Conservation (phyloP, 2,888 invertebrate species). For the Campoletis raptor region DNA sequence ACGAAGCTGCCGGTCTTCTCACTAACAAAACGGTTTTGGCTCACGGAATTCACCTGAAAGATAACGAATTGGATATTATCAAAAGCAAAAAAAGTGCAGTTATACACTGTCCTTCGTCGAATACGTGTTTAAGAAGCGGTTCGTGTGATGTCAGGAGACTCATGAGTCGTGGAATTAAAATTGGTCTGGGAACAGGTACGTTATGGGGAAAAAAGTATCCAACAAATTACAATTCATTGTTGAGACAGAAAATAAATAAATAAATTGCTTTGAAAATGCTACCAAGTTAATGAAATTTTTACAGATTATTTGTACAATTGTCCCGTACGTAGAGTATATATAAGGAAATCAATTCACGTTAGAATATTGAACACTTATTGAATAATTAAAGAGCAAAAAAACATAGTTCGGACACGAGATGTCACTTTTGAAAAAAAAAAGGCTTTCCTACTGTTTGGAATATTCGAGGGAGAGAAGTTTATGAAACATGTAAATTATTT, state of each 20-base stretch:
- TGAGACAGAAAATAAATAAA: neutral
- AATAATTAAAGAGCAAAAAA: too few species aligned
- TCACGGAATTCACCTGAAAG: conserved; percentile 92
- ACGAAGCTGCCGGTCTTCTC: conserved; percentile 90
- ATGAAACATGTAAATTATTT: neutral
- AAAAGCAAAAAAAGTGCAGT: conserved; percentile 88
- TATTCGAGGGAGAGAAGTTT: neutral
- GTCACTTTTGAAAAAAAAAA: neutral
- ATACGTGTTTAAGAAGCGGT: conserved; percentile 92
- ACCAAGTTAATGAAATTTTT: neutral
- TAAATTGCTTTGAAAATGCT: neutral
- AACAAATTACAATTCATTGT: neutral
- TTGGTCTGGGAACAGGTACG: conserved; percentile 94
- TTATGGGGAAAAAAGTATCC: neutral
- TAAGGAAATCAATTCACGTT: too few species aligned
- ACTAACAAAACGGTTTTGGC: conserved; percentile 93
- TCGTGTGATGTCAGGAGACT: conserved; percentile 91
- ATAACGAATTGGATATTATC: conserved; percentile 89
- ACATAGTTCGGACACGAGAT: neutral
- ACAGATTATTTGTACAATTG: too few species aligned
- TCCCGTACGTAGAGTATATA: too few species aligned
- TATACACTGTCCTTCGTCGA: conserved; percentile 95
- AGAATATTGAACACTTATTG: too few species aligned
- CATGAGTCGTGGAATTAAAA: conserved; percentile 88
- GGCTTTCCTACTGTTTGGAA: neutral